These are phyloP conservation scores for Temnothorax unifasciatus DNA, from an alignment of 2,888 invertebrate species.

Conservation along the genomic window DNA sequence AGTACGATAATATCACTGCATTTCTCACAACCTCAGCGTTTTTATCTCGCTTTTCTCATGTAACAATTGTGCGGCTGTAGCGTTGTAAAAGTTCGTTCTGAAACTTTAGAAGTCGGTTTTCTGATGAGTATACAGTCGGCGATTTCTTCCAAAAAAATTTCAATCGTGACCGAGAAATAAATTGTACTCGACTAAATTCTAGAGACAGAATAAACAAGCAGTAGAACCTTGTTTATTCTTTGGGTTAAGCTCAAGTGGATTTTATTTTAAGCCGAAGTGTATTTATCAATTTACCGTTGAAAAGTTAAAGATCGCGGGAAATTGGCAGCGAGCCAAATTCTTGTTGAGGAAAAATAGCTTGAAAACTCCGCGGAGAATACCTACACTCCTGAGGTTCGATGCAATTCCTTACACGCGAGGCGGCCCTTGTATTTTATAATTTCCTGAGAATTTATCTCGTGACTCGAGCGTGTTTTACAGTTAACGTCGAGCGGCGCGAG, in stretches of 20 bases:
- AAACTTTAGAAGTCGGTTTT: neutral
- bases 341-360: slow-evolving; percentile 11
- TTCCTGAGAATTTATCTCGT: slow-evolving; percentile 41
- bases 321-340: slow-evolving; percentile 29
- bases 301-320: slow-evolving; percentile 14
- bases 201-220: neutral
- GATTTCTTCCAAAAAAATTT: slow-evolving; percentile 8
- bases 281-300: slow-evolving; percentile 12
- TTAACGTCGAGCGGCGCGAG: slow-evolving; percentile 39
- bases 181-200: neutral
- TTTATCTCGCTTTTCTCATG: slow-evolving; percentile 8
- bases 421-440: slow-evolving; percentile 54
- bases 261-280: neutral
- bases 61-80: slow-evolving; percentile 28
- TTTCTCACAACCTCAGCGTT: neutral
- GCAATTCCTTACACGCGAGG: slow-evolving; percentile 25
- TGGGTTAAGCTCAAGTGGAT: neutral
- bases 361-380: slow-evolving; percentile 13
- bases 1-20: slow-evolving; percentile 18
- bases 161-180: neutral
- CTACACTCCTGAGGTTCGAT: slow-evolving; percentile 33
- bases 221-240: neutral
- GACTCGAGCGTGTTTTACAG: slow-evolving; percentile 48
- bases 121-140: neutral
- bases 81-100: slow-evolving; percentile 5